Percentiles rank a stretch among this genome's conserved stretches.
These are phyloP conservation scores for Apodemus sylvaticus DNA, from an alignment of 2,113 vertebrate genomes.

Conservation along the genomic window DNA sequence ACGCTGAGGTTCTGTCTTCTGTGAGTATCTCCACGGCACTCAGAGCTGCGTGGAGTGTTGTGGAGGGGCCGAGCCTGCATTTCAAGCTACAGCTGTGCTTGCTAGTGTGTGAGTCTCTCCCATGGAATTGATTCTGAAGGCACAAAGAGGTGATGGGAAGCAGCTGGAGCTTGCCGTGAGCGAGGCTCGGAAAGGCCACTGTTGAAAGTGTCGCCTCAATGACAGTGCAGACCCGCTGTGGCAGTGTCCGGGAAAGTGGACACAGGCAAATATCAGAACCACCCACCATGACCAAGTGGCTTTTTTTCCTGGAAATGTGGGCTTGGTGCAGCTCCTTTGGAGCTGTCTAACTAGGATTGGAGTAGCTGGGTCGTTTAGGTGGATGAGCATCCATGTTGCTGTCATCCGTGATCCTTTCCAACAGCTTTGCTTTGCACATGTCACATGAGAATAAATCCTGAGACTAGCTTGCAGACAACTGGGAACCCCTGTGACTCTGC, in stretches of 20 bases:
- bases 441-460: not conserved
- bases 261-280: not conserved
- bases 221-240: not conserved
- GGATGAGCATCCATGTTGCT: not conserved
- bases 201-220: not conserved
- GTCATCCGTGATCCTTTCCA: not conserved
- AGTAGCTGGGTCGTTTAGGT: not conserved
- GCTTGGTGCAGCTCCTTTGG: not conserved
- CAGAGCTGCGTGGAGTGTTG: too few relatives aligned
- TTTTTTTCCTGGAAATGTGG: not conserved
- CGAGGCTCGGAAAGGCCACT: not conserved
- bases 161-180: too few relatives aligned
- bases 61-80: not conserved
- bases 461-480: not conserved
- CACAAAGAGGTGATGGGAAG: not conserved
- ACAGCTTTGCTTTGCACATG: not conserved
- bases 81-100: not conserved
- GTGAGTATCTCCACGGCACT: too few relatives aligned
- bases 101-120: not conserved
- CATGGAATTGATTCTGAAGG: not conserved
- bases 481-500: not conserved
- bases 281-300: not conserved
- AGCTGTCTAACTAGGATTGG: not conserved
- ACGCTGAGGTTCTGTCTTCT: not conserved
- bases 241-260: not conserved